These are phyloP conservation scores for Ammodytes marinus DNA, from an alignment of 2,113 vertebrate species.

Conservation along the genomic window DNA sequence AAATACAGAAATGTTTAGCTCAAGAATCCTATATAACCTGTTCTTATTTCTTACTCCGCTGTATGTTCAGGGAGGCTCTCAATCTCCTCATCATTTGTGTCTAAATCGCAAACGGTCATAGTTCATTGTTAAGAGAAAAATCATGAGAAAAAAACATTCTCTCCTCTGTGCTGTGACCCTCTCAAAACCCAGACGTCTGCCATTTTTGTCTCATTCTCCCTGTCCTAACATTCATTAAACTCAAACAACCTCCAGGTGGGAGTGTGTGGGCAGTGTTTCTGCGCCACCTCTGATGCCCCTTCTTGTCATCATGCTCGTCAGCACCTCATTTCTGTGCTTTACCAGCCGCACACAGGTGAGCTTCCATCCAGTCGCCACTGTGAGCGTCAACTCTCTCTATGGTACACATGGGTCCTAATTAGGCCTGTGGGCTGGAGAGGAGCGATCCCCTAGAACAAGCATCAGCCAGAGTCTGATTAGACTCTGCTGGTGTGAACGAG, in stretches of 20 bases:
- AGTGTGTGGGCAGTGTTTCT: constrained; percentile 25
- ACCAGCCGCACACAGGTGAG: constrained; percentile 71
- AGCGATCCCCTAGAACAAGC: constrained; percentile 73
- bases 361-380: constrained; percentile 46
- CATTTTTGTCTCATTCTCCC: not conserved
- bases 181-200: constrained; percentile 47
- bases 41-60: constrained; percentile 37
- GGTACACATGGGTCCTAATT: constrained; percentile 83
- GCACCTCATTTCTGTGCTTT: constrained; percentile 66
- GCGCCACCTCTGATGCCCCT: constrained; percentile 57
- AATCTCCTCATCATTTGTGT: constrained; percentile 19
- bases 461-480: constrained; percentile 76
- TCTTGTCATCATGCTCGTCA: constrained; percentile 67
- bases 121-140: constrained; percentile 51
- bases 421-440: constrained; percentile 77
- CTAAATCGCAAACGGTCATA: constrained; percentile 37
- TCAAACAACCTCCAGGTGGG: constrained; percentile 59
- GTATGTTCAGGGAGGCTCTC: constrained; percentile 13
- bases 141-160: constrained; percentile 34
- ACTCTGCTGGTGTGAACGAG: constrained; percentile 65
- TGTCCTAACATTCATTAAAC: constrained; percentile 73
- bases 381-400: constrained; percentile 62
- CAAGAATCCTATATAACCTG: constrained; percentile 14
- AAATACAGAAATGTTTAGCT: constrained; percentile 51
- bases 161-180: constrained; percentile 34